Base-by-base conservation (phyloP, 2,113 vertebrate genomes). In the Micronycteris hirsuta region DNA sequence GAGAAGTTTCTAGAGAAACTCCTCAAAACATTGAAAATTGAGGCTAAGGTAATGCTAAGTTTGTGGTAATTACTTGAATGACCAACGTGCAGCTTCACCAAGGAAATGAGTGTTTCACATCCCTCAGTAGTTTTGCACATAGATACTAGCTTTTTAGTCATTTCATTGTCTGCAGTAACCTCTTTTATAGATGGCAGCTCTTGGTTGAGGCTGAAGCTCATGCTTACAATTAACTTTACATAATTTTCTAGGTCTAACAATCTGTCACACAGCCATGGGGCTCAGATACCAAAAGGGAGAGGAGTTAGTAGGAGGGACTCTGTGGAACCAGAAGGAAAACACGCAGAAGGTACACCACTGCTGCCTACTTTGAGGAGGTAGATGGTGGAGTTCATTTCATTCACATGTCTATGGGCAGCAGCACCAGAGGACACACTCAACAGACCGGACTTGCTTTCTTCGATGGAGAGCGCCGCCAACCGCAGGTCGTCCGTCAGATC, bases 351-450 rank as follows among this genome's bases (percentile, higher is more conserved):
- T 10, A 20, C 31, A 26, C 47, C 17, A 16, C 7, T 49, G 11
- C 7, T 11, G 7, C 96, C 0, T 98, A 99, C 99, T 98, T 99
- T 98, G 74, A 99, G 98, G n/a, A 97, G 97, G 33, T 97, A 98
- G 88, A 98, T 97, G 14, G 99, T 99, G 93, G 99, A 97, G 97
- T 99, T 99, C 97, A 99, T 98, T 81, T 99, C 99, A 80, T 98
- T 99, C 93, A 99, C 95, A 5, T 98, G 99, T 98, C 98, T 99
- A 0, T 99, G 99, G 54, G 99, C 99, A 52, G 99, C 99, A 13
- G 99, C 99, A 26, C 99, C 99, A 0, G 99, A 99, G 12, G 99
- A 99, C 97, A 99, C 99, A 87, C 99, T 99, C 97, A 99, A 86
- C 82, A 99, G 97, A 58, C 98, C 98, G 0, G 99, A 98, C 96